Base-by-base conservation (phyloP, 2,888 invertebrate genomes). In the Yponomeuta evonymella region DNA sequence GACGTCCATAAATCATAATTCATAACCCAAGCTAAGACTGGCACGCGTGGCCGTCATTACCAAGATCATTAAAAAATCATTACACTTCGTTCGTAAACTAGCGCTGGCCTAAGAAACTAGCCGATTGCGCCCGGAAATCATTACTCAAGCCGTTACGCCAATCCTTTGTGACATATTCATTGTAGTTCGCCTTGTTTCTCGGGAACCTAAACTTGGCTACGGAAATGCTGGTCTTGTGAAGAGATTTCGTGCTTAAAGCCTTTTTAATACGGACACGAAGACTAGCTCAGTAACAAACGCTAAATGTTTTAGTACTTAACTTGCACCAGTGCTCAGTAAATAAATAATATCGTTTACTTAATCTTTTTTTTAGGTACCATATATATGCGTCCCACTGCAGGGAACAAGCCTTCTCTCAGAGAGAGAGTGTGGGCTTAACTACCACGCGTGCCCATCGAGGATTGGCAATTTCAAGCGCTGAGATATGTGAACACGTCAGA, bases 31-130 rank as follows among this genome's bases (percentile, higher is more conserved):
- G 9, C 51, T 67, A 69, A 48, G 76, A 76, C 51, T 67, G 36
- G 12, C 76, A 76, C 79, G 81, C 80, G 81, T 84, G 88, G 86
- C 89, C 84, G 85, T 89, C 86, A 87, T 89, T 89, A 89, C 48
- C 67, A 80, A 74, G 79, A 83, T 87, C 90, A 90, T 91, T 91
- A 90, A 88, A 90, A 86, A 90, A 89, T 86, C 90, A 90, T 91
- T 90, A 90, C 77, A 69, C 43, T 29, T n/a, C 67, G 67, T 67
- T 67, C 67, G 6, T 51, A 68, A 68, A 68, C 33, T 23, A 68
- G 51, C 43, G 67, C 3, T 33, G 48, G 9, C 36, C 23, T 43
- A 68, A 68, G 29, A 68, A 51, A 29, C 30, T 5, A 2, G 2
- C 65, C 23, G 74, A 78, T 78, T 79, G 74, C 74, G 79, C 76